These are phyloP conservation scores for Allacma fusca DNA, from an alignment of 2,888 invertebrate species.

Conservation along the genomic window DNA sequence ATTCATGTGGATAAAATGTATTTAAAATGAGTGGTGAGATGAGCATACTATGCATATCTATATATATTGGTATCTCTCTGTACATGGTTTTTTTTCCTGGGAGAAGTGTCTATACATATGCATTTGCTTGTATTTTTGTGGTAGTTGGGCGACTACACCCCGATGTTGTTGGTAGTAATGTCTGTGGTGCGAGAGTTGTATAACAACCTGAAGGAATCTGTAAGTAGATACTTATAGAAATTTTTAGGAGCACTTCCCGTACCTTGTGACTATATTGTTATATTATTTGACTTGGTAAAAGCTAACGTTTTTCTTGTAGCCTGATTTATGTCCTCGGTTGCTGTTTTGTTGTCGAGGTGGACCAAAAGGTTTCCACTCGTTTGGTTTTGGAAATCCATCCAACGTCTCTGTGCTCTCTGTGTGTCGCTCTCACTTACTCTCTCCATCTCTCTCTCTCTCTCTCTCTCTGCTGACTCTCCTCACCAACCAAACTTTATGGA, in stretches of 20 bases:
- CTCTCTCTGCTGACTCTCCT: not conserved
- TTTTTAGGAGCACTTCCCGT: conserved; percentile 16
- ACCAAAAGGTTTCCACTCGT: conserved; percentile 31
- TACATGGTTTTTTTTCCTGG: too few relatives aligned
- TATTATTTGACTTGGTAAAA: conserved; percentile 4
- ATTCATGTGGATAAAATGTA: conserved; percentile 7
- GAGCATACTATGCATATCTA: not conserved
- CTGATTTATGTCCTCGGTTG: conserved; percentile 40
- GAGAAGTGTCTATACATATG: not conserved
- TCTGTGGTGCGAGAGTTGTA: not conserved
- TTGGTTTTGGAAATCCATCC: conserved; percentile 30
- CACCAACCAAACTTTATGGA: conserved; percentile 13
- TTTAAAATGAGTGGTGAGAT: not conserved
- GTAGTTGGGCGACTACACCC: not conserved
- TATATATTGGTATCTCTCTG: too few relatives aligned
- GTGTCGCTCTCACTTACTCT: not conserved
- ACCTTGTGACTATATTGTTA: conserved; percentile 7
- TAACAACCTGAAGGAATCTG: conserved; percentile 15
- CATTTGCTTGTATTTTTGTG: not conserved
- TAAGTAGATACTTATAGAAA: conserved; percentile 2
- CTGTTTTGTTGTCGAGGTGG: conserved; percentile 22
- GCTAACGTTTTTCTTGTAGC: conserved; percentile 5
- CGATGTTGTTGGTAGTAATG: not conserved
- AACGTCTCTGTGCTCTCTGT: not conserved
- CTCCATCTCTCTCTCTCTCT: too few relatives aligned